Evolutionary conservation across 2,888 invertebrate species (phyloP), one percentile per base, ranked within the genome.

Genomic region (Ennomos erosarius): DNA sequence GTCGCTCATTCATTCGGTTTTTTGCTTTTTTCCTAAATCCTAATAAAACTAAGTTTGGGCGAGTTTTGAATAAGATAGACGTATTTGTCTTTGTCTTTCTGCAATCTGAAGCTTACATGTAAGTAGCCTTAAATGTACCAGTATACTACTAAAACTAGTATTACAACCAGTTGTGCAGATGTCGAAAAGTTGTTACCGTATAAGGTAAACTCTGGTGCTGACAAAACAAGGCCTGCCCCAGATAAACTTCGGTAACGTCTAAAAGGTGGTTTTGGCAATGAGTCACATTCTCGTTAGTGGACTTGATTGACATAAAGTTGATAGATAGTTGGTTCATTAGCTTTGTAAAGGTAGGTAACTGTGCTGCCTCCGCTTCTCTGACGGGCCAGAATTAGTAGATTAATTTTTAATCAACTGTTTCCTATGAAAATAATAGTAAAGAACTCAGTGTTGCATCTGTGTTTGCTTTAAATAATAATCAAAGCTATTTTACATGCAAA

Each of bases 181-280:
- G 64, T 62, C 46, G 65, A 53, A 65, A 85, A 85, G 82, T 71
- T 63, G 71, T 67, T 63, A 68, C 90, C 90, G 59, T 89, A 62
- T 75, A 88, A 55, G 90, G 90, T 70, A 81, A 75, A 84, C 76
- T 74, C 70, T 64, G 73, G 69, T 69, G 72, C 35, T 78, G 80
- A 74, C 81, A 79, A 70, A 80, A 74, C 81, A 79, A 70, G 71
- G 78, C 74, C 72, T 84, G 85, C 74, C 86, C 87, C 79, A 89
- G 81, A 74, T 87, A 78, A 68, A 73, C 67, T 71, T 67, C 54
- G 65, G 70, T 57, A 69, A 66, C 64, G 70, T 67, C 26, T 74
- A 67, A 73, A 69, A 73, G 75, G 55, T 70, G 67, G 76, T 79
- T 77, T 79, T 74, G 74, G 76, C 72, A 73, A 74, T 85, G 86